Evolutionary conservation across 2,113 vertebrate genomes (phyloP).

Genomic region (Aix galericulata): DNA sequence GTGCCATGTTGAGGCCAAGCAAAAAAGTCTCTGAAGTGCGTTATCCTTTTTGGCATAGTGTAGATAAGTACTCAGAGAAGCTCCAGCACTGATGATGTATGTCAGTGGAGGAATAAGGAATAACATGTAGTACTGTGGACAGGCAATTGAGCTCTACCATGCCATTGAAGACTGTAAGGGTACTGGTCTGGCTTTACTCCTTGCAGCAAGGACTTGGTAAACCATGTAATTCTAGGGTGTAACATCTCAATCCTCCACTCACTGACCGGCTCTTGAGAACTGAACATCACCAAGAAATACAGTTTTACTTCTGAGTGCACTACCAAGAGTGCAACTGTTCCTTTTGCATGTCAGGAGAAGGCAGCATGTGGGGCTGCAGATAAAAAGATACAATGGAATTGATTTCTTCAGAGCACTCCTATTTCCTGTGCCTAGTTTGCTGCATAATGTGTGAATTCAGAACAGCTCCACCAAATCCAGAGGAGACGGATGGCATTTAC

Average conservation of each 20-base stretch:
- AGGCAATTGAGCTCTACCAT: background rate
- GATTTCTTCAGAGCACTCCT: background rate
- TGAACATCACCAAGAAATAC: background rate
- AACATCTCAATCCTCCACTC: background rate
- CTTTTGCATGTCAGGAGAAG: background rate
- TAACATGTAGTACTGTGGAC: background rate
- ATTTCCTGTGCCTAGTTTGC: background rate
- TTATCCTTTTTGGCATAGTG: background rate
- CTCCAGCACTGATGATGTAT: background rate
- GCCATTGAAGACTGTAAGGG: background rate
- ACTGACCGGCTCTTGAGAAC: background rate
- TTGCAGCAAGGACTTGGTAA: background rate
- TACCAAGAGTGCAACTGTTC: background rate
- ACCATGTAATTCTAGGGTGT: background rate
- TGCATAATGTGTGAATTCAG: background rate
- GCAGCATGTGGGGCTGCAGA: background rate
- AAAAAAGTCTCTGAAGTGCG: background rate
- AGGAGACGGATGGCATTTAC: conserved; percentile 8
- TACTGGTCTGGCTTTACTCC: background rate
- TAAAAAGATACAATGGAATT: background rate
- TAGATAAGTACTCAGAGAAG: background rate
- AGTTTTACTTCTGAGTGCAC: background rate
- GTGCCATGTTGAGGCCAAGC: background rate
- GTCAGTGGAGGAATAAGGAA: background rate
- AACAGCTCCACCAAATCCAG: background rate